Conservation (phyloP, 2,797 vertebrate genomes). For the Pygocentrus nattereri region DNA sequence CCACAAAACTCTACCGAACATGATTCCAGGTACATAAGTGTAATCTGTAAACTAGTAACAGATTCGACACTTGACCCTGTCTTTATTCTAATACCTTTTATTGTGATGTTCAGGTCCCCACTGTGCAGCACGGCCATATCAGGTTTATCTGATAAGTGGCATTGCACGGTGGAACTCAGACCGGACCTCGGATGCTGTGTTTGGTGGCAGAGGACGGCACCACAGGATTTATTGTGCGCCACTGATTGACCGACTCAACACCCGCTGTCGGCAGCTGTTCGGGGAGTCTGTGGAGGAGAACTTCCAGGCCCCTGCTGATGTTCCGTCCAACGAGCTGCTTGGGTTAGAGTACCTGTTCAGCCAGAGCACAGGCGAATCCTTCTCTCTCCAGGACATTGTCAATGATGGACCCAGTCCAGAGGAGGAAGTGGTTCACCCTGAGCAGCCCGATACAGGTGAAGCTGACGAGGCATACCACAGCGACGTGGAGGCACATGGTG, state of each 20-base stretch:
- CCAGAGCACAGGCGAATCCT: constrained; percentile 32
- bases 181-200: background rate
- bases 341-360: constrained; percentile 42
- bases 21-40: constrained; percentile 23
- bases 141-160: constrained; percentile 23
- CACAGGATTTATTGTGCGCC: background rate
- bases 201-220: background rate
- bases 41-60: no score
- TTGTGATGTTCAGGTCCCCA: background rate
- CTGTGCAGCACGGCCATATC: constrained; percentile 11
- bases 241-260: constrained; percentile 6
- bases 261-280: constrained; percentile 33
- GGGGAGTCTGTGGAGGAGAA: constrained; percentile 41
- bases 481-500: constrained; percentile 52
- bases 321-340: background rate
- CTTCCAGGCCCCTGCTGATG: background rate
- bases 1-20: background rate
- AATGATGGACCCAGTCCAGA: constrained; percentile 23
- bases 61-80: background rate
- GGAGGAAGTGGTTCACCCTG: constrained; percentile 40
- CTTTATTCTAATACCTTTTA: background rate
- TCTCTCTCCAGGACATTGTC: background rate
- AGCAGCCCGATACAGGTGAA: constrained; percentile 6
- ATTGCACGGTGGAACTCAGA: constrained; percentile 11
- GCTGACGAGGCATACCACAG: constrained; percentile 37